Evolutionary conservation across 2,888 invertebrate species (phyloP).

Genomic region (Cephus rjabovi): DNA sequence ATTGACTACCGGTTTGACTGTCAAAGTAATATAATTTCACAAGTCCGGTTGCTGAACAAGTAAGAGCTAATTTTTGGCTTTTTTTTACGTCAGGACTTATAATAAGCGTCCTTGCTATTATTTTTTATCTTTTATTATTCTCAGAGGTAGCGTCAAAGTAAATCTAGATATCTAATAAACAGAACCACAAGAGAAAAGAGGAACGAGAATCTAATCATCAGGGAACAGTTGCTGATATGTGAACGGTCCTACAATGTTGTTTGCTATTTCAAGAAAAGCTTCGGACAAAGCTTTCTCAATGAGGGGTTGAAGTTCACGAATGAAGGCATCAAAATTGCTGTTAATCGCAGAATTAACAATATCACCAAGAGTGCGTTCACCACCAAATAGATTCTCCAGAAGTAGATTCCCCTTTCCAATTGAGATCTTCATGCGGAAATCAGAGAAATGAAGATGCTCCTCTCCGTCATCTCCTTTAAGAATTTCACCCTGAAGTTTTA

Average conservation of each 20-base stretch:
- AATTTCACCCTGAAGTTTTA: conserved; percentile 65
- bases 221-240: conserved; percentile 72
- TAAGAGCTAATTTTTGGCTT: not conserved
- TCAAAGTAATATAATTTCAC: not conserved
- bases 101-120: not conserved
- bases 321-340: conserved; percentile 72
- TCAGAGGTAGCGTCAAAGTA: not conserved
- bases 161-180: not conserved
- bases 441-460: conserved; percentile 69
- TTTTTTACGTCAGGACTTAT: not conserved
- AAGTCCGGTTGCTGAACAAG: not conserved
- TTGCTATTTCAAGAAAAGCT: conserved; percentile 69
- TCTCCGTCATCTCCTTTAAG: conserved; percentile 63
- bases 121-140: not conserved
- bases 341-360: conserved; percentile 73
- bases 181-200: not conserved
- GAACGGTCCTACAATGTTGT: conserved; percentile 70
- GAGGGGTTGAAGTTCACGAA: conserved; percentile 70
- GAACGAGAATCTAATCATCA: conserved; percentile 29
- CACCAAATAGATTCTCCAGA: conserved; percentile 73
- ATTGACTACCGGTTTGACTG: not conserved
- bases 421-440: conserved; percentile 67
- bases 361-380: conserved; percentile 72
- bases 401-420: conserved; percentile 71
- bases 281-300: conserved; percentile 70